Base-by-base conservation (phyloP, 2,113 vertebrate genomes). In the Ursus arctos region DNA sequence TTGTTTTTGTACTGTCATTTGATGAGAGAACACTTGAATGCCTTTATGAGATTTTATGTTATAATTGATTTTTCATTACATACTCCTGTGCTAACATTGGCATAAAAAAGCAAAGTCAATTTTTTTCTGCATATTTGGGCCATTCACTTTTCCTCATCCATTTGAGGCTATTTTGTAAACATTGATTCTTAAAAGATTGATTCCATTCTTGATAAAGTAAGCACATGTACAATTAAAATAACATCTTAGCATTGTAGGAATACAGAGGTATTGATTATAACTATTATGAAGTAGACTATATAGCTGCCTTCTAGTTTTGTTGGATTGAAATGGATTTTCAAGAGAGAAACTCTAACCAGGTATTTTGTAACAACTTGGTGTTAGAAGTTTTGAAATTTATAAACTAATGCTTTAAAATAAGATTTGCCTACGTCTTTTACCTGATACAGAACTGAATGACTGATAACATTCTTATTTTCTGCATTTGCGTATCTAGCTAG, bases 41-140 rank as follows among this genome's bases (percentile, higher is more conserved):
- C 10, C 18, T 94, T 96, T 88, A 91, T 19, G 26, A 95, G n/a
- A 92, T 95, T 98, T 90, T 93, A 96, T 90, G 76, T 92, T 92
- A 69, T 84, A 94, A 97, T 81, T 98, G 94, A 97, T 95, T 87
- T 97, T 97, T 97, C 88, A 95, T 97, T 97, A 94, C 43, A 97
- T 71, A 51, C 65, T 80, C 12, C 33, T 83, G 21, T 92, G 49
- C 51, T 83, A 95, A 88, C 61, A 81, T 33, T 65, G 93, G 55
- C 93, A 79, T 80, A 85, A 96, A 95, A 97, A 94, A 10, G 7
- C n/a, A 76, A 90, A 92, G 40, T 95, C 93, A 96, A 47, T 93
- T 88, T 4, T 88, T 88, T 4, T n/a, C 85, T 93, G 36, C n/a
- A 49, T 85, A 83, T 89, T 86, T 87, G 53, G 51, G 24, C 12